Percentiles rank a stretch among this genome's conserved stretches.
These are phyloP conservation scores for Prosapia bicincta DNA, from an alignment of 2,888 invertebrate species.

Conservation along the genomic window DNA sequence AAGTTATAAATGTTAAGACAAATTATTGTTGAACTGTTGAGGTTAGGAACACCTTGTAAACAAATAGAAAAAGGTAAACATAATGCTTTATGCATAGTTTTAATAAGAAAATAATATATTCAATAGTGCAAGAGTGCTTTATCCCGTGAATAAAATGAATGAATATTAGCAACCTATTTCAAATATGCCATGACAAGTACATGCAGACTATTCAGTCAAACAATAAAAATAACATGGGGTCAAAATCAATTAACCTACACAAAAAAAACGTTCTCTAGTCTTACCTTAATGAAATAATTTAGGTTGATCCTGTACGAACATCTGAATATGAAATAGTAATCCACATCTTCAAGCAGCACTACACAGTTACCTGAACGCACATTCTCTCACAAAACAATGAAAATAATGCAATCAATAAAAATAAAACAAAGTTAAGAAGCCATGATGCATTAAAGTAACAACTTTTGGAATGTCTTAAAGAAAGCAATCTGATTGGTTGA, in stretches of 20 bases:
- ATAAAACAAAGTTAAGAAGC: conserved; percentile 2
- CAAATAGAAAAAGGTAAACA: neutral
- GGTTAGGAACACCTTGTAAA: neutral
- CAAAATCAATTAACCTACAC: neutral
- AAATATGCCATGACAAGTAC: neutral
- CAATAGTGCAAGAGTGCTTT: too few relatives aligned
- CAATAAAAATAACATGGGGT: neutral
- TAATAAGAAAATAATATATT: too few relatives aligned
- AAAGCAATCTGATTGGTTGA: neutral
- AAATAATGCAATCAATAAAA: neutral
- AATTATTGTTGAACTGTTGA: too few relatives aligned
- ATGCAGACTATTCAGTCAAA: neutral
- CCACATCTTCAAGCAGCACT: neutral
- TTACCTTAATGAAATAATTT: neutral
- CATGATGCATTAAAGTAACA: conserved; percentile 2
- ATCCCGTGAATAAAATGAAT: neutral
- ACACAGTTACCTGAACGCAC: neutral
- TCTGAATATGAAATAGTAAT: neutral
- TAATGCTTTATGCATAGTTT: too few relatives aligned
- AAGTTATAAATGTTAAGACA: neutral
- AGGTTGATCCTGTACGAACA: neutral
- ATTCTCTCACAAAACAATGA: conserved; percentile 2
- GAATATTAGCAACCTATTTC: neutral
- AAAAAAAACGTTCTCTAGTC: neutral
- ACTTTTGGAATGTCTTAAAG: neutral